Conservation (phyloP, 2,113 vertebrate genomes). For the Oxyura jamaicensis region DNA sequence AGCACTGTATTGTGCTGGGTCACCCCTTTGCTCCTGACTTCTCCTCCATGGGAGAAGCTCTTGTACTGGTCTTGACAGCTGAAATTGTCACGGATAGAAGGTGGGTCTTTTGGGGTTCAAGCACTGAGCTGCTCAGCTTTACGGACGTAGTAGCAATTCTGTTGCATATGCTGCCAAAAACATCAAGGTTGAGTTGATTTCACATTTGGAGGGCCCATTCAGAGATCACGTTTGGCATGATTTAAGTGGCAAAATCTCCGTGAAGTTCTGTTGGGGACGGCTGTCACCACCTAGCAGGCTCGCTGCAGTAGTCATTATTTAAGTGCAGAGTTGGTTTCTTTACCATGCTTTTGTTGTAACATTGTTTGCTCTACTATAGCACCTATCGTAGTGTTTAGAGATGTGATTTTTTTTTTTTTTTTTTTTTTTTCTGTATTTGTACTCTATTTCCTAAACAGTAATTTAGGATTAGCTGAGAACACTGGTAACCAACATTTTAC, state of each 20-base stretch:
- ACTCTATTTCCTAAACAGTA: neutral
- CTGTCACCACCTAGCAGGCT: neutral
- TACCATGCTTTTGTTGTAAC: neutral
- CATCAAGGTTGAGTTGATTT: neutral
- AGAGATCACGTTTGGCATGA: neutral
- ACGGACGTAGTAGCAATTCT: neutral
- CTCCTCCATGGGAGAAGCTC: neutral
- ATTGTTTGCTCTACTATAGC: neutral
- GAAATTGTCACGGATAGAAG: neutral
- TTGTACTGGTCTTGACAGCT: neutral
- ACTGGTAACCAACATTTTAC: neutral
- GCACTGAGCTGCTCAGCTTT: neutral
- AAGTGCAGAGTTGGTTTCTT: neutral
- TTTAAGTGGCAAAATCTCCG: neutral
- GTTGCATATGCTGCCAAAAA: neutral
- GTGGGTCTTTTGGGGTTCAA: neutral
- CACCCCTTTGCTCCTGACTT: neutral
- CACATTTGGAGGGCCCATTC: neutral
- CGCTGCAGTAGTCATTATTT: neutral
- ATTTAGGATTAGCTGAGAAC: neutral
- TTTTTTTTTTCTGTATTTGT: neutral
- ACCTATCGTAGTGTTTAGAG: accelerated
- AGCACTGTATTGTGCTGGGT: too few relatives aligned
- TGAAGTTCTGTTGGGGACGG: neutral
- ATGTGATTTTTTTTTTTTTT: neutral